Evolutionary conservation across 2,797 vertebrate species (phyloP).

Genomic region (Hoplostethus atlanticus): DNA sequence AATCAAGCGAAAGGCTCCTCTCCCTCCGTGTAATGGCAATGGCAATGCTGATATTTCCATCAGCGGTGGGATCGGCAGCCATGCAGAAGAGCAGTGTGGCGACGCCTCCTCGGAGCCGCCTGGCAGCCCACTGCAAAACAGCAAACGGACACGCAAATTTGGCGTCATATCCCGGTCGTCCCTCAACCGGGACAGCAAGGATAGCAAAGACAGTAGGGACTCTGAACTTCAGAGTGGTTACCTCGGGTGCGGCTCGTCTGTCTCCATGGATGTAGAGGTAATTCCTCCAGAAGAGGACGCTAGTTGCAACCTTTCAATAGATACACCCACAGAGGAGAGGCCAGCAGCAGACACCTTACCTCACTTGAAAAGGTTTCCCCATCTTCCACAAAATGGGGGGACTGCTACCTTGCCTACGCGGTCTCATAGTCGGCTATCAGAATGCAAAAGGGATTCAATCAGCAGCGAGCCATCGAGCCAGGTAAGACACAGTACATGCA

Average conservation of each 20-base stretch:
- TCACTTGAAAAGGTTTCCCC: conserved; percentile 26
- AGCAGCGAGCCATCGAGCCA: conserved; percentile 82
- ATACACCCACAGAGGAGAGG: conserved; percentile 39
- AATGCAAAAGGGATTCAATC: conserved; percentile 80
- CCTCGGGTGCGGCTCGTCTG: conserved; percentile 35
- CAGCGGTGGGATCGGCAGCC: conserved; percentile 50
- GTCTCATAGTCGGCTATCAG: conserved; percentile 79
- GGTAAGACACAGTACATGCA: conserved; percentile 78
- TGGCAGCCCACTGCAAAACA: conserved; percentile 79
- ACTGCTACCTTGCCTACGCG: conserved; percentile 67
- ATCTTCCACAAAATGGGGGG: conserved; percentile 52
- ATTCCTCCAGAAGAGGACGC: conserved; percentile 60
- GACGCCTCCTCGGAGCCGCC: conserved; percentile 71
- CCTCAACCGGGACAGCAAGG: conserved; percentile 76
- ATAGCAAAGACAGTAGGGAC: conserved; percentile 65
- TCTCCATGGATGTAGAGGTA: conserved; percentile 76
- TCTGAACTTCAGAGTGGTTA: conserved; percentile 81
- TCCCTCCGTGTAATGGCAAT: conserved; percentile 87
- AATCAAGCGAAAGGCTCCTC: conserved; percentile 94
- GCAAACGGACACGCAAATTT: conserved; percentile 92
- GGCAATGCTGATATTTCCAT: conserved; percentile 55
- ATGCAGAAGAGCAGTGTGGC: conserved; percentile 71
- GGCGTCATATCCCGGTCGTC: conserved; percentile 91
- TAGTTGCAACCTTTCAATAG: conserved; percentile 25
- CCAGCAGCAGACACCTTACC: background rate